phyloP scores from a whole-genome alignment of 2,113 vertebrate genomes.

The Sylvilagus bachmani region DNA sequence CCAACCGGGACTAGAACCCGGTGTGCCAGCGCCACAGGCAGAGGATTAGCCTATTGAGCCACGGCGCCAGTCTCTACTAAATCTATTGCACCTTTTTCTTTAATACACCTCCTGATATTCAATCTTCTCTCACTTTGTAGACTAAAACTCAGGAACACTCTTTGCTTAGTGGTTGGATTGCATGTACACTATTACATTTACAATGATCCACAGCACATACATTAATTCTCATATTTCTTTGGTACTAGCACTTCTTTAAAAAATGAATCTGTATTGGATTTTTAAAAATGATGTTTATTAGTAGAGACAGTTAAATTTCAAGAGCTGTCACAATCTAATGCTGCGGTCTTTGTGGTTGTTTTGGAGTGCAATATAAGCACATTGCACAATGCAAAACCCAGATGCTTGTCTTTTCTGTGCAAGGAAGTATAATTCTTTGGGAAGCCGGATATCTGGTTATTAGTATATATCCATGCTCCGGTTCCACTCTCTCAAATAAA shows the following conservation, averaged over 20 bases:
- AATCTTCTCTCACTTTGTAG: background rate
- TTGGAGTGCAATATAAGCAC: slow-evolving; percentile 60
- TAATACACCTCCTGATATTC: background rate
- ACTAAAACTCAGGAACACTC: background rate
- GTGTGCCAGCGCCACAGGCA: too few relatives aligned
- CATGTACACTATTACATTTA: background rate
- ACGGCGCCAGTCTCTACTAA: background rate
- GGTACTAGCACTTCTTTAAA: slow-evolving; percentile 42
- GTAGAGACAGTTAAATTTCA: slow-evolving; percentile 72
- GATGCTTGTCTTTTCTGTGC: slow-evolving; percentile 78
- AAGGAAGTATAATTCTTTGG: slow-evolving; percentile 69
- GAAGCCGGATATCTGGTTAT: slow-evolving; percentile 79
- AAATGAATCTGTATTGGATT: slow-evolving; percentile 5
- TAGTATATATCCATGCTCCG: slow-evolving; percentile 73
- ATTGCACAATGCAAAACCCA: slow-evolving; percentile 73
- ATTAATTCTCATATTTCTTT: slow-evolving; percentile 35
- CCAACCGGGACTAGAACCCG: too few relatives aligned
- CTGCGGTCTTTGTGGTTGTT: slow-evolving; percentile 72
- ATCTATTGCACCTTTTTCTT: background rate
- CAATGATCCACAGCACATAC: background rate
- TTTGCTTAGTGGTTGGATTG: background rate
- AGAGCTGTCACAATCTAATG: slow-evolving; percentile 74
- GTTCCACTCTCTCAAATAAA: slow-evolving; percentile 75
- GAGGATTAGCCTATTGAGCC: too few relatives aligned
- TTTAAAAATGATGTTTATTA: slow-evolving; percentile 72